Base-by-base conservation (phyloP, 2,797 vertebrate genomes). In the Tokudaia tokunoshimensis region DNA sequence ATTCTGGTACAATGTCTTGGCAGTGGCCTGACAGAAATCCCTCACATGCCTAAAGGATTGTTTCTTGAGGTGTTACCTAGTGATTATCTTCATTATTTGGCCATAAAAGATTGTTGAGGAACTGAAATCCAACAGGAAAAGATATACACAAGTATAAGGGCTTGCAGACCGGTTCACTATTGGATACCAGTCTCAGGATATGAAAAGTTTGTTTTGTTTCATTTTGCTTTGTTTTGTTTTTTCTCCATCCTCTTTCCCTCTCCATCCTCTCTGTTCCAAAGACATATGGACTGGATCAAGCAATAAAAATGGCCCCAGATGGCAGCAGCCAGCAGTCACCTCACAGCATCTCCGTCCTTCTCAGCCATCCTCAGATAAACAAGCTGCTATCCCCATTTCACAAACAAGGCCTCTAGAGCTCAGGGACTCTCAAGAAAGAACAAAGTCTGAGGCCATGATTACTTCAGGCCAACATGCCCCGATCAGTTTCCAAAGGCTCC, bases 81-180 rank as follows among this genome's bases (percentile, higher is more conserved):
- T 65, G 37, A 74, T 22, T 22, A 1, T 26, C 19, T 75, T 24
- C 20, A 22, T n/a, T 22, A 74, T 70, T 59, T 76, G 65, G 29
- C 41, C 37, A 85, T 41, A 4, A 1, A 1, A 65, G 47, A 75
- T 37, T 41, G 10, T 34, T 13, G 0, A 0, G 78, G 89, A 37
- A 34, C 31, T 44, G 26, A 75, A 90, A 86, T 6, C 0, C 22
- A 61, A 76, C 3, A 6, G 59, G 10, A 63, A 4, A 12, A 2
- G 13, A 15, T 1, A 0, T 1, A 26, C 4, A 17, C 24, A 7
- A 44, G 31, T 47, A 14, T 24, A 2, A 2, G 1, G 31, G 17
- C 55, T 88, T 80, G 65, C 52, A 26, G 44, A 34, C 85, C 47
- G 13, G 12, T 52, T 83, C 82, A 70, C 31, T 0, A 9, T 15